Evolutionary conservation across 2,888 invertebrate genomes (phyloP).

Genomic region (Epiblema foenella): DNA sequence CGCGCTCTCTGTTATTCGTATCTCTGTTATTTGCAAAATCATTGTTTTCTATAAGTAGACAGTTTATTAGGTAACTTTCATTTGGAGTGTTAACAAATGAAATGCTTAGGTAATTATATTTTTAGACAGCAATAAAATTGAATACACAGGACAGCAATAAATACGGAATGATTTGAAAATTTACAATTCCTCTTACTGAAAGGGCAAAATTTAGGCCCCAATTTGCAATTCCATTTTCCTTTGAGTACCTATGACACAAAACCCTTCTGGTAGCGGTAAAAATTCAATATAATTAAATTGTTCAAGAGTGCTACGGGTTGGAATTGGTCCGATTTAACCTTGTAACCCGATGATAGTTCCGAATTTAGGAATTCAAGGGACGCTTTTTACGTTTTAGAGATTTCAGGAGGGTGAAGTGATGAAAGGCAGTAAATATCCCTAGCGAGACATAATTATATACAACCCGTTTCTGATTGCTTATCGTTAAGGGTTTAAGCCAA

Average conservation of each 20-base stretch:
- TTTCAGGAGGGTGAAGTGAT: not conserved
- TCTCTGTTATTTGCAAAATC: not conserved
- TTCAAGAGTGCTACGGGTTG: conserved; percentile 18
- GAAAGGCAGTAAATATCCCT: too few species aligned
- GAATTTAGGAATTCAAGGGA: conserved; percentile 2
- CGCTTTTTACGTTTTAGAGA: not conserved
- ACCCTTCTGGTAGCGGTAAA: conserved; percentile 36
- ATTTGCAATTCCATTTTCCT: conserved; percentile 39
- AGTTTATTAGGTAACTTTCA: not conserved
- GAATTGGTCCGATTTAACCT: conserved; percentile 10
- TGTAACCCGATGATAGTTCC: conserved; percentile 7
- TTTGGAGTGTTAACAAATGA: not conserved
- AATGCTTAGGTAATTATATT: conserved; percentile 5
- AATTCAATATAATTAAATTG: conserved; percentile 38
- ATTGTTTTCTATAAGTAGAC: not conserved
- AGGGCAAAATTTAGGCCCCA: conserved; percentile 34
- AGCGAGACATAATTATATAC: too few species aligned
- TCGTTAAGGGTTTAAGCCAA: too few species aligned
- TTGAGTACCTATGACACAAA: conserved; percentile 23
- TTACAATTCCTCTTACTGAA: conserved; percentile 22
- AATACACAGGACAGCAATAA: too few species aligned
- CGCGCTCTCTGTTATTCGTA: not conserved
- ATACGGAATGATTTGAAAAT: conserved; percentile 14
- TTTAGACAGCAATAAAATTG: conserved; percentile 12
- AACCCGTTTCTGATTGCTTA: too few species aligned